phyloP scores from a whole-genome alignment of 2,888 invertebrate species.

The Argyresthia albistria region DNA sequence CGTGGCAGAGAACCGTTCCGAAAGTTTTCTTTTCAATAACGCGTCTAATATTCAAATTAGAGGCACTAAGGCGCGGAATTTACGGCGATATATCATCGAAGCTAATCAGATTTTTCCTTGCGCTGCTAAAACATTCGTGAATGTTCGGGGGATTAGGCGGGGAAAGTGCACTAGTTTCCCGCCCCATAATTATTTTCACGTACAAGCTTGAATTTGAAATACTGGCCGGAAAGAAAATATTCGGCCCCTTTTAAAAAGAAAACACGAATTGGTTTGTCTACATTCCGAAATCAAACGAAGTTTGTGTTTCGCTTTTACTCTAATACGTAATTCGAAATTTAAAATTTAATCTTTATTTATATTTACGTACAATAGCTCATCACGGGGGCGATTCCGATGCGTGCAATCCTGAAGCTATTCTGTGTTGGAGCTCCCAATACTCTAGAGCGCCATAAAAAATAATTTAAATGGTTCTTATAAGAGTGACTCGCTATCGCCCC shows the following conservation, averaged over 20 bases:
- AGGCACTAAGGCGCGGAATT: conserved; percentile 58
- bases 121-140: conserved; percentile 37
- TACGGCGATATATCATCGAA: conserved; percentile 63
- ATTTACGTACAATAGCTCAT: conserved; percentile 35
- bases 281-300: too few relatives aligned
- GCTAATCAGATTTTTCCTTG: conserved; percentile 60
- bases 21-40: conserved; percentile 71
- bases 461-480: conserved; percentile 72
- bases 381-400: conserved; percentile 40
- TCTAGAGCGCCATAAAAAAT: conserved; percentile 71
- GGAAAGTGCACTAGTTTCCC: conserved; percentile 1
- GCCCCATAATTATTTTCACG: background rate
- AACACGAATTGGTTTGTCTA: conserved; percentile 7
- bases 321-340: too few relatives aligned
- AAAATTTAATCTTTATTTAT: conserved; percentile 5
- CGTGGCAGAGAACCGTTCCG: conserved; percentile 34
- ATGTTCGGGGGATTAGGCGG: conserved; percentile 39
- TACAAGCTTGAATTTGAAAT: background rate
- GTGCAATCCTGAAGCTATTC: conserved; percentile 25
- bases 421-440: conserved; percentile 59
- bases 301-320: too few relatives aligned
- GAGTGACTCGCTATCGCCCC: conserved; percentile 55
- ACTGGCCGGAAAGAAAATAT: background rate
- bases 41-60: conserved; percentile 72
- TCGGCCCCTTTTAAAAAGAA: background rate